phyloP scores from a whole-genome alignment of 2,888 invertebrate genomes.

The Leptopilina drosophilae region DNA sequence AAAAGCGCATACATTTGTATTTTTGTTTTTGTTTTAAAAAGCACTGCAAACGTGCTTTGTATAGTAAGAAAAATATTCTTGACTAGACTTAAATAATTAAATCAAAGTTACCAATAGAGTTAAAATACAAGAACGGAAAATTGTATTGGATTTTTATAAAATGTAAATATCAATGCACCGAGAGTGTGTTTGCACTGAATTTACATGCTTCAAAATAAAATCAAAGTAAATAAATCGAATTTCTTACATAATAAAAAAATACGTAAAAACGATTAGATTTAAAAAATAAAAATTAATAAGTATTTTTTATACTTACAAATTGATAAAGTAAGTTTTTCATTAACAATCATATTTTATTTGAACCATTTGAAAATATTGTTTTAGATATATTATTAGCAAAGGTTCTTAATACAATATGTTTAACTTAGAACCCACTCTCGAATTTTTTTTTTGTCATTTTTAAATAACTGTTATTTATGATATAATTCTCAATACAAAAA shows the following conservation, averaged over 20 bases:
- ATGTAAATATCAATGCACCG: background rate
- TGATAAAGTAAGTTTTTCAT: background rate
- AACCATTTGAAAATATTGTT: background rate
- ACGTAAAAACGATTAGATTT: slow-evolving; percentile 18
- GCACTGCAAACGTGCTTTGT: slow-evolving; percentile 25
- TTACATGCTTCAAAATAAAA: background rate
- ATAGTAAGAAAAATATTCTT: slow-evolving; percentile 49
- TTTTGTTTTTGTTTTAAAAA: background rate
- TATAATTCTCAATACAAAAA: background rate
- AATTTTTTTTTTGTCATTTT: background rate
- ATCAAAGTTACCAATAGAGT: slow-evolving; percentile 40
- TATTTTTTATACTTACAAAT: background rate
- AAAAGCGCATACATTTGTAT: slow-evolving; percentile 12
- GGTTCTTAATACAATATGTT: background rate
- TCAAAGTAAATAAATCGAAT: slow-evolving; percentile 5
- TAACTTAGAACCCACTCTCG: background rate
- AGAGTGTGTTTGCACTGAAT: background rate
- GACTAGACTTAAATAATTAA: slow-evolving; percentile 62
- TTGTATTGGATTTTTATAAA: slow-evolving; percentile 1
- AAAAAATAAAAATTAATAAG: background rate
- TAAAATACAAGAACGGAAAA: background rate
- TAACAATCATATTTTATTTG: slow-evolving; percentile 2
- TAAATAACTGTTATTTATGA: background rate
- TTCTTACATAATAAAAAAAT: slow-evolving; percentile 8
- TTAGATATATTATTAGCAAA: background rate